Evolutionary conservation across 2,797 vertebrate genomes (phyloP).

Genomic region (Arnoldichthys spilopterus): DNA sequence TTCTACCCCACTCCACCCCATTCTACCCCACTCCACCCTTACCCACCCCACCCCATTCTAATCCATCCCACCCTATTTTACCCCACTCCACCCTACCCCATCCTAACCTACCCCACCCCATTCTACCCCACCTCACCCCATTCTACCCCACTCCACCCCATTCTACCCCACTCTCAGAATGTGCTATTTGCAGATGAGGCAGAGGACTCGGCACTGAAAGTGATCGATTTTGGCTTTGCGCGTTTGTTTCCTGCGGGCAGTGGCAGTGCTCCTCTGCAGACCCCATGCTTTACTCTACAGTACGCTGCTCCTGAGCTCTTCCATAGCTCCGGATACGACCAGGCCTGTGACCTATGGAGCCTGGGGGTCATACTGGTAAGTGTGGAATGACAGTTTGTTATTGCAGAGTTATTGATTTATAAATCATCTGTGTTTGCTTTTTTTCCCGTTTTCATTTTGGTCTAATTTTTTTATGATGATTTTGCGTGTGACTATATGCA

Average conservation of each 20-base stretch:
- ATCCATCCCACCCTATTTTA: background rate
- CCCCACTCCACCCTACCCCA: background rate
- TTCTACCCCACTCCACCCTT: background rate
- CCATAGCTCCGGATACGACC: slow-evolving; percentile 88
- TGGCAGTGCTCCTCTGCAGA: slow-evolving; percentile 85
- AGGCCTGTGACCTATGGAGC: slow-evolving; percentile 94
- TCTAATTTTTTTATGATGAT: too few relatives aligned
- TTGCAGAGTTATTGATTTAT: background rate
- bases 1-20: too few relatives aligned
- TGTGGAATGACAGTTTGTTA: background rate
- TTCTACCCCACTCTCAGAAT: slow-evolving; percentile 74
- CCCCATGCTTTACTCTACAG: slow-evolving; percentile 92
- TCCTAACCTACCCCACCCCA: background rate
- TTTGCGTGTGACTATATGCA: background rate
- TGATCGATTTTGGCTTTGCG: slow-evolving; percentile 93
- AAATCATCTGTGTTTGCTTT: background rate
- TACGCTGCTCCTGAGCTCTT: slow-evolving; percentile 92
- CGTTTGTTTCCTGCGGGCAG: slow-evolving; percentile 86
- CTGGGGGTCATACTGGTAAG: slow-evolving; percentile 91
- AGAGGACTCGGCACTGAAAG: slow-evolving; percentile 85
- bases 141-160: background rate
- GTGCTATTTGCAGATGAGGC: slow-evolving; percentile 87
- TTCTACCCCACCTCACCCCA: too few relatives aligned
- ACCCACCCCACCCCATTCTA: background rate
- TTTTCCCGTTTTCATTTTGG: background rate